These are phyloP conservation scores for Pachyuromys duprasi DNA, from an alignment of 2,797 vertebrate genomes.

Conservation along the genomic window DNA sequence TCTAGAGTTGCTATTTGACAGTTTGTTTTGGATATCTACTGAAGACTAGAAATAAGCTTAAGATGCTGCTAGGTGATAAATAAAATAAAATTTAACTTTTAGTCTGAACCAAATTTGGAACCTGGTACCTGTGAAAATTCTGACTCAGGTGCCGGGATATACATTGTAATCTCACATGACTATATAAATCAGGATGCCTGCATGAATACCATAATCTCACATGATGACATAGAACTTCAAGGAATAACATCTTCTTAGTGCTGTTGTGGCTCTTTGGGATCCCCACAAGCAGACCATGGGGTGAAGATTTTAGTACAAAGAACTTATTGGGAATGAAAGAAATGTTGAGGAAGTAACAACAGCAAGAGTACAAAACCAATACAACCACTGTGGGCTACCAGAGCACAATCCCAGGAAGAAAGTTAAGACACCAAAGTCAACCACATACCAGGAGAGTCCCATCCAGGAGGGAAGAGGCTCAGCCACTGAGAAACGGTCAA, in stretches of 20 bases:
- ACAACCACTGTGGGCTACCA: not conserved
- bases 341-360: not conserved
- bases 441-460: not conserved
- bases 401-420: not conserved
- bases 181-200: not conserved
- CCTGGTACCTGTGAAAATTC: conserved; percentile 3
- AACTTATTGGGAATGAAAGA: not conserved
- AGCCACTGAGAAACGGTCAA: not conserved
- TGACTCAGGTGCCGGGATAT: not conserved
- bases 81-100: conserved; percentile 47
- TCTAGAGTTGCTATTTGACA: conserved; percentile 2
- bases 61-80: conserved; percentile 7
- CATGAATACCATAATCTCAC: not conserved
- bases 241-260: not conserved
- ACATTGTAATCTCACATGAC: not conserved
- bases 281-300: not conserved
- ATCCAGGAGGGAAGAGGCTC: not conserved
- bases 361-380: not conserved
- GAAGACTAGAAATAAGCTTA: conserved; percentile 6
- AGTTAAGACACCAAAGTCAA: not conserved
- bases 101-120: conserved; percentile 54
- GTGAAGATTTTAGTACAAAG: not conserved
- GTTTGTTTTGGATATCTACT: not conserved
- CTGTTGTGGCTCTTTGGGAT: not conserved
- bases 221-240: conserved; percentile 4